Percentiles rank a stretch among this genome's conserved stretches.
Conservation (phyloP, 2,888 invertebrate genomes). For the Pammene aurita region DNA sequence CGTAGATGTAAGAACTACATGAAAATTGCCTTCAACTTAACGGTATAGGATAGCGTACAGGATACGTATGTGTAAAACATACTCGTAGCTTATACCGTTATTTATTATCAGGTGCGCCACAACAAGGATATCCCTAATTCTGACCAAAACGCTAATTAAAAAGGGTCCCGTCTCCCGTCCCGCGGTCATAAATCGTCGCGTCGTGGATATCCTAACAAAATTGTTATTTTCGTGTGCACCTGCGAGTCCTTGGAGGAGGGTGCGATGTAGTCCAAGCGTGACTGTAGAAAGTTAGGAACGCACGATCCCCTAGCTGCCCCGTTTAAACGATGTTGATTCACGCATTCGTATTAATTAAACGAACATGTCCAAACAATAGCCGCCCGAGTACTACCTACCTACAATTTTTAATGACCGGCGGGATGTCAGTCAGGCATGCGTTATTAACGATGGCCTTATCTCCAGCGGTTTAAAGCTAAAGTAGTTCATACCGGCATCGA, state of each 20-base stretch:
- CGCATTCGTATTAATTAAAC: constrained; percentile 62
- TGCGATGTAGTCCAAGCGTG: constrained; percentile 56
- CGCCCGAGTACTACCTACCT: constrained; percentile 41
- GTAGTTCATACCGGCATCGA: constrained; percentile 48
- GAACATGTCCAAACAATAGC: constrained; percentile 54
- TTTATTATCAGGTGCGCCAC: constrained; percentile 21
- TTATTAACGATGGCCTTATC: constrained; percentile 55
- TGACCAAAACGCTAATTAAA: constrained; percentile 38
- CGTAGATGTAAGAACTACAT: no score
- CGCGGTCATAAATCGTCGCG: constrained; percentile 29
- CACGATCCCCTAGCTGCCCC: constrained; percentile 53
- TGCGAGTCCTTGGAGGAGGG: constrained; percentile 54
- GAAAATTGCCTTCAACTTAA: not conserved
- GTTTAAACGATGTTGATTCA: constrained; percentile 57
- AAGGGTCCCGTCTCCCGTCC: constrained; percentile 30
- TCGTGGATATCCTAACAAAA: constrained; percentile 37
- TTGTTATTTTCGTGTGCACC: constrained; percentile 49
- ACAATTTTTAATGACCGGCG: constrained; percentile 28
- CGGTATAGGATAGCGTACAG: not conserved
- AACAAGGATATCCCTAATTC: constrained; percentile 32
- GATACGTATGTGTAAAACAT: not conserved
- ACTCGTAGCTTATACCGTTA: not conserved
- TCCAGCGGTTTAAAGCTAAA: constrained; percentile 49
- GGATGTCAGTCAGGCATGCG: constrained; percentile 49
- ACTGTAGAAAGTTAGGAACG: constrained; percentile 63